A percentile compares a stretch with the other conserved stretches of the same genome.
Conservation (phyloP, 2,888 invertebrate genomes). For the Tetragonula carbonaria region DNA sequence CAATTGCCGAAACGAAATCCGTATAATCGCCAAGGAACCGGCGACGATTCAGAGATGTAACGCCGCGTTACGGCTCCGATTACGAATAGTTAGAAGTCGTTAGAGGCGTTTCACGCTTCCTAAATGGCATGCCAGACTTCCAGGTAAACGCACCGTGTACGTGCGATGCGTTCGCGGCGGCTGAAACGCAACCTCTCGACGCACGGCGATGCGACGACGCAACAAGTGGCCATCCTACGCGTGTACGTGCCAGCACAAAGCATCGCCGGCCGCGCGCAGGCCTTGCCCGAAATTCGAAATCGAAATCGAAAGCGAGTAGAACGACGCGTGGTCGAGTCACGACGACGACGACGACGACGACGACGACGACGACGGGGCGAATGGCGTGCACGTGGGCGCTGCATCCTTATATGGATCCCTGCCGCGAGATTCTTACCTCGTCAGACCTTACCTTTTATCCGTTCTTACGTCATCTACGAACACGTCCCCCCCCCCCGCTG, state of each 20-base stretch:
- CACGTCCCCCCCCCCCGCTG: neutral
- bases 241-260: no score
- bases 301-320: slow-evolving; percentile 64
- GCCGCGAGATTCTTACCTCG: slow-evolving; percentile 67
- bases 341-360: no score
- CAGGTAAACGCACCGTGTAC: neutral
- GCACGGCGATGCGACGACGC: slow-evolving; percentile 16
- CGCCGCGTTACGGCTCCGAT: slow-evolving; percentile 11
- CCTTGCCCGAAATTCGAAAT: slow-evolving; percentile 63
- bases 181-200: neutral
- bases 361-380: neutral
- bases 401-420: slow-evolving; percentile 76
- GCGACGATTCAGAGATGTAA: no score
- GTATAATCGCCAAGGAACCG: neutral
- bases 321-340: slow-evolving; percentile 46
- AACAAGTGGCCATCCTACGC: slow-evolving; percentile 28
- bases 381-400: slow-evolving; percentile 75
- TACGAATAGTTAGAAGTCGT: neutral
- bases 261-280: neutral
- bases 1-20: slow-evolving; percentile 39
- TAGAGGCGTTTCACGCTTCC: slow-evolving; percentile 11
- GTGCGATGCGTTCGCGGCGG: neutral
- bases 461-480: slow-evolving; percentile 65
- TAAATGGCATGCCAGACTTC: no score
- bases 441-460: slow-evolving; percentile 66